Base-by-base conservation (phyloP, 2,113 vertebrate genomes). In the Osmerus mordax region DNA sequence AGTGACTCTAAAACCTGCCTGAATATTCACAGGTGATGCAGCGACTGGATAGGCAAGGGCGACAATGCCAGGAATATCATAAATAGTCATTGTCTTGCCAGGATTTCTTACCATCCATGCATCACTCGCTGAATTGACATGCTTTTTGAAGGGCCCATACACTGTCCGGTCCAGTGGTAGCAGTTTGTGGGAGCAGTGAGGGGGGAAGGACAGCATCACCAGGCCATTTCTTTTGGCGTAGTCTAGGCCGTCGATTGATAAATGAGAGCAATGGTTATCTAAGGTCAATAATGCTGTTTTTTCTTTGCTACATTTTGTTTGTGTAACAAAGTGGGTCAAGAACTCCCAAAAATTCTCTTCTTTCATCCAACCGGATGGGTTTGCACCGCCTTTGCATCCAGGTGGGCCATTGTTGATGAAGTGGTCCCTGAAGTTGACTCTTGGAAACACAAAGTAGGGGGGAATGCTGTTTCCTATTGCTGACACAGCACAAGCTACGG, bases 11-110 rank as follows among this genome's bases (percentile, higher is more conserved):
- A 77, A 66, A 12, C 75, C 75, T 25, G 69, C n/a, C 64, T 66
- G 62, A 13, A 67, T 62, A n/a, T 72, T 72, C 19, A 15, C 6
- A 4, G 55, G 64, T 8, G 55, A 55, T 68, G 56, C 70, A 62
- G 69, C 64, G 3, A 16, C 23, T 13, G 70, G 63, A 41, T 29
- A 54, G 18, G 69, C 64, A 9, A n/a, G 61, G 13, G 53, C 65
- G 7, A 77, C 65, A 67, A 72, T 61, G n/a, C 70, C 65, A 14
- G 69, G 75, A 19, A 76, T 58, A n/a, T 71, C 69, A 41, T 71
- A 71, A 51, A 71, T 71, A 16, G 64, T 61, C 23, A 68, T 36
- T 1, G 65, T 77, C 54, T 68, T 62, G 47, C 23, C 60, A 28
- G 25, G 60, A 23, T 62, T 23, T 4, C 13, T 62, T 12, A 15